Evolutionary conservation across 2,113 vertebrate species (phyloP), one percentile per base, ranked within the genome.

Genomic region (Tichodroma muraria): DNA sequence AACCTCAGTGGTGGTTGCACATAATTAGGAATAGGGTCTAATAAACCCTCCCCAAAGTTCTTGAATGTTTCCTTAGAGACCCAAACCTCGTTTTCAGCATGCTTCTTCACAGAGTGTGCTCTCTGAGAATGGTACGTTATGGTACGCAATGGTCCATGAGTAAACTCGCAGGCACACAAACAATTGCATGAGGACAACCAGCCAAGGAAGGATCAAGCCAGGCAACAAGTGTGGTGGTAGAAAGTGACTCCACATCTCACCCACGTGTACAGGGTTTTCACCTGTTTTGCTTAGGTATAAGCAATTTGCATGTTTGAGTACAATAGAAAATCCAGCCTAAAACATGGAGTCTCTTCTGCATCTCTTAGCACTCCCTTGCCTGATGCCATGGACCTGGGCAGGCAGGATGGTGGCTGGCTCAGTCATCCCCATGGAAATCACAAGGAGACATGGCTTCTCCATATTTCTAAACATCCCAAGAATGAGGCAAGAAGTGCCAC

Each of bases 391-490:
- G 25, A 30, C 25, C 69, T 60, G 7, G 50, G 40, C 21, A 61
- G 71, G 57, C 20, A 80, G n/a, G 35, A 50, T 11, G n/a, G 45
- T 63, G 25, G 10, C n/a, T 76, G 44, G 25, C 28, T 79, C 64
- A 61, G 18, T 45, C 3, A 2, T 81, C 75, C 19, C 59, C 23
- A 24, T 37, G 47, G 64, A 80, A 91, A 77, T 42, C 50, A 54
- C 15, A 66, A 40, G 52, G 24, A n/a, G 23, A 44, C 0, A 0
- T 40, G 28, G 10, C 19, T 71, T 66, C 33, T 80, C 24, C 5
- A 2, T 45, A 4, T 85, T 82, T 80, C 63, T 77, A 66, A 87
- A 37, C 24, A 66, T 56, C 20, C 24, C 7, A 6, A 73, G 38
- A 45, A 42, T 2, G 2, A 69, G 38, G n/a, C 28, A 82, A 63